phyloP scores from a whole-genome alignment of 2,888 invertebrate species.

The Diarsia rubi region DNA sequence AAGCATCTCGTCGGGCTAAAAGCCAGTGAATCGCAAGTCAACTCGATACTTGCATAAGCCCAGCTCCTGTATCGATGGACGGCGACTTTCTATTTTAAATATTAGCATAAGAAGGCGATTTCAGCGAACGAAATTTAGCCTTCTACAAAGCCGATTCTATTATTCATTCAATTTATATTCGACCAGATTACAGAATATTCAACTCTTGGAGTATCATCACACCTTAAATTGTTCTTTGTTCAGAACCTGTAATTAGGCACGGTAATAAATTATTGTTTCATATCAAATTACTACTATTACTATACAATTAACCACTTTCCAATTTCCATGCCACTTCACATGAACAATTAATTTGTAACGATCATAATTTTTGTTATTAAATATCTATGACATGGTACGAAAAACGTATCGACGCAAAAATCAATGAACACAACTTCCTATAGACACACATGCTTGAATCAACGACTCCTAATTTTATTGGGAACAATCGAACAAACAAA shows the following conservation, averaged over 20 bases:
- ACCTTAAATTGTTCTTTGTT: conserved; percentile 29
- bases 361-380: conserved; percentile 33
- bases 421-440: conserved; percentile 5
- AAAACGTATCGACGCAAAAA: conserved; percentile 21
- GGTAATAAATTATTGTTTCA: conserved; percentile 1
- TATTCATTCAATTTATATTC: conserved; percentile 62
- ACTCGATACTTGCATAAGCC: conserved; percentile 63
- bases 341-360: conserved; percentile 31
- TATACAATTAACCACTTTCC: conserved; percentile 19
- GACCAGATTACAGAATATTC: conserved; percentile 46
- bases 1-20: conserved; percentile 43
- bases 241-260: background rate
- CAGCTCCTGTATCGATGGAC: conserved; percentile 61
- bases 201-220: conserved; percentile 29
- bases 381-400: conserved; percentile 21
- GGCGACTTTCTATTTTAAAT: conserved; percentile 61
- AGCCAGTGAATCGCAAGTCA: conserved; percentile 49
- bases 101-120: conserved; percentile 69
- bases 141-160: conserved; percentile 61
- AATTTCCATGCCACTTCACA: conserved; percentile 15
- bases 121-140: conserved; percentile 60
- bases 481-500: conserved; percentile 46
- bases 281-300: conserved; percentile 21
- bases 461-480: conserved; percentile 29
- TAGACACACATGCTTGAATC: conserved; percentile 6